Evolutionary conservation across 2,797 vertebrate species (phyloP), one percentile per base, ranked within the genome.

Genomic region (Cephalopachus bancanus): DNA sequence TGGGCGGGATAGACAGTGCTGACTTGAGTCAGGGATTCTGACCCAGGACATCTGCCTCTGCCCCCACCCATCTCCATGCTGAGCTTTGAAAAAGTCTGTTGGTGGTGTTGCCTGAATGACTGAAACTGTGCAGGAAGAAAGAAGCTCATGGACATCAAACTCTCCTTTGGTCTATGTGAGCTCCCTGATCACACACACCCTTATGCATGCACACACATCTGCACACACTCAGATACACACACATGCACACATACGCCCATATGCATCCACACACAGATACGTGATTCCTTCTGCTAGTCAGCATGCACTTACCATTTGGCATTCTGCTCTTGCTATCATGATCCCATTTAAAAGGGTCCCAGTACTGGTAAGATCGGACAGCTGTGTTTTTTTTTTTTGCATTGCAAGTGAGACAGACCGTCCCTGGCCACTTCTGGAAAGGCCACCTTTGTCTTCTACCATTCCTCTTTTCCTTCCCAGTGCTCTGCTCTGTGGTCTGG

Each of bases 61-160:
- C 57, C 71, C 59, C 44, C 4, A 3, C 55, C 37, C 30, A 14
- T 24, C 65, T 22, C 55, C 4, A 0, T 8, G 10, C 62, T 65
- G 12, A 16, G 86, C 15, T 69, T 53, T 44, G 65, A 44, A 55
- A 20, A 72, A 59, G 59, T 72, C 51, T 44, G 9, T 51, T 59
- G 28, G 49, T 30, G 74, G 57, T 44, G 0, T 15, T 33, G 11
- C 26, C 4, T 19, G 37, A n/a, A 30, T 20, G n/a, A 74, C 19
- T 81, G 79, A 78, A 88, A 26, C 30, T 51, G 30, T 64, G 55
- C 53, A n/a, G 67, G 37, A 64, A 81, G 55, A 83, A 80, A 49
- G 57, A 28, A 9, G 51, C 57, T 59, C 19, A 1, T 17, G 44
- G 49, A 24, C 15, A 3, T 76, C 59, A 7, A 57, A 55, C 10